A percentile compares a stretch with the other conserved stretches of the same genome.
Evolutionary conservation across 2,888 invertebrate species (phyloP).

Genomic region (Chirona hameri): DNA sequence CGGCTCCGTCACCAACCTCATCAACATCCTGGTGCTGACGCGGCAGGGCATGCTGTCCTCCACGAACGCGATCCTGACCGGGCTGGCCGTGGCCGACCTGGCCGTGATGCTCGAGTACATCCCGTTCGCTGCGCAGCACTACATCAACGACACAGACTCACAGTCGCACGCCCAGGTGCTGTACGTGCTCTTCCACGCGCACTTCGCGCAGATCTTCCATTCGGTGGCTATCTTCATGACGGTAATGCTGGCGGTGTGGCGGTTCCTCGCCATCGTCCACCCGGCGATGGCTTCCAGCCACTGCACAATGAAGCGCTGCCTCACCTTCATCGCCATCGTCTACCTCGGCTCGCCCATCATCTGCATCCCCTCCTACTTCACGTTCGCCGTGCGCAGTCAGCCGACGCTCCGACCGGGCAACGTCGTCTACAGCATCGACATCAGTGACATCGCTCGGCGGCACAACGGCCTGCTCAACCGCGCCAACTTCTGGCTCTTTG

Average conservation of each 20-base stretch:
- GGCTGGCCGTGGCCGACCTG: conserved; percentile 86
- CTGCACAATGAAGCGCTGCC: conserved; percentile 76
- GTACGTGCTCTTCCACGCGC: conserved; percentile 84
- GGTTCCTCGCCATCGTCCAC: conserved; percentile 80
- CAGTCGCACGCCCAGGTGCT: conserved; percentile 76
- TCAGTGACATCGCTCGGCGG: conserved; percentile 59
- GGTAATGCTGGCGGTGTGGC: conserved; percentile 86
- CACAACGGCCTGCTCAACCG: conserved; percentile 53
- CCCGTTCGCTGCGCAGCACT: conserved; percentile 79
- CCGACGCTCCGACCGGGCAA: conserved; percentile 10
- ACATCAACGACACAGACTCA: conserved; percentile 56
- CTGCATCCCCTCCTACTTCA: conserved; percentile 39
- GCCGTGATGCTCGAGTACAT: conserved; percentile 87
- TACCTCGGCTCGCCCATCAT: conserved; percentile 47
- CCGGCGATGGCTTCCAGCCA: conserved; percentile 75
- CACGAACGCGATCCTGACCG: conserved; percentile 86
- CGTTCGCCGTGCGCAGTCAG: conserved; percentile 37
- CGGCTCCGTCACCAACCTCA: conserved; percentile 81
- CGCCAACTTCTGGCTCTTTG: conserved; percentile 86
- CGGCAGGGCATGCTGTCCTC: conserved; percentile 85
- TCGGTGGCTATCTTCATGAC: conserved; percentile 92
- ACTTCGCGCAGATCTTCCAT: conserved; percentile 80
- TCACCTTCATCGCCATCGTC: conserved; percentile 68
- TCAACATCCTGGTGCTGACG: conserved; percentile 86
- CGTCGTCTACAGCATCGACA: conserved; percentile 58